These are phyloP conservation scores for Furnarius figulus DNA, from an alignment of 2,113 vertebrate species.

Conservation along the genomic window DNA sequence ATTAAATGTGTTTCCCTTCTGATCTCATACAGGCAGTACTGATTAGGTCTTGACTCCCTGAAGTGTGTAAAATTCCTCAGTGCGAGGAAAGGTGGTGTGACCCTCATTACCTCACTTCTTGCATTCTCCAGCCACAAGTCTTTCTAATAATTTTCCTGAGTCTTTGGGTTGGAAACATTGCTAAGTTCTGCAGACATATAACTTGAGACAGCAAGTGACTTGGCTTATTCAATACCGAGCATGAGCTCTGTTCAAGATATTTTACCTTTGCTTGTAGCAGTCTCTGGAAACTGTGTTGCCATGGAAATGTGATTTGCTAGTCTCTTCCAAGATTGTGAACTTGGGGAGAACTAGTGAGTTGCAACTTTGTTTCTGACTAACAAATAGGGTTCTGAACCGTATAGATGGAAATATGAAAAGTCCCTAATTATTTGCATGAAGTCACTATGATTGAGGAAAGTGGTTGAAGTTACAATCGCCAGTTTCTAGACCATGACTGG, in stretches of 20 bases:
- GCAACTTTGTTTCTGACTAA: neutral
- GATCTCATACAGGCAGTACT: neutral
- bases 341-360: neutral
- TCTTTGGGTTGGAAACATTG: neutral
- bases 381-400: neutral
- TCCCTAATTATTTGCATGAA: neutral
- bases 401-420: neutral
- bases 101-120: neutral
- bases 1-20: neutral
- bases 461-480: neutral
- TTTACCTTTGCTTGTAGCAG: neutral
- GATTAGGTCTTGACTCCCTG: neutral
- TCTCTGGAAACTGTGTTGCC: constrained; percentile 12
- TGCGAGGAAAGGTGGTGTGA: neutral
- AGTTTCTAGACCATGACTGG: neutral
- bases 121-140: neutral
- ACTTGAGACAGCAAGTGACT: neutral
- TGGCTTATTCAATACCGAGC: neutral
- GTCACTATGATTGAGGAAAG: neutral
- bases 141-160: neutral
- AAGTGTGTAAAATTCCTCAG: neutral
- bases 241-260: neutral
- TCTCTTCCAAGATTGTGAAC: neutral
- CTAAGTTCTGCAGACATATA: neutral
- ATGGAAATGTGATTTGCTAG: constrained; percentile 16